phyloP scores from a whole-genome alignment of 2,888 invertebrate species.

The Xestia rhomboidea region DNA sequence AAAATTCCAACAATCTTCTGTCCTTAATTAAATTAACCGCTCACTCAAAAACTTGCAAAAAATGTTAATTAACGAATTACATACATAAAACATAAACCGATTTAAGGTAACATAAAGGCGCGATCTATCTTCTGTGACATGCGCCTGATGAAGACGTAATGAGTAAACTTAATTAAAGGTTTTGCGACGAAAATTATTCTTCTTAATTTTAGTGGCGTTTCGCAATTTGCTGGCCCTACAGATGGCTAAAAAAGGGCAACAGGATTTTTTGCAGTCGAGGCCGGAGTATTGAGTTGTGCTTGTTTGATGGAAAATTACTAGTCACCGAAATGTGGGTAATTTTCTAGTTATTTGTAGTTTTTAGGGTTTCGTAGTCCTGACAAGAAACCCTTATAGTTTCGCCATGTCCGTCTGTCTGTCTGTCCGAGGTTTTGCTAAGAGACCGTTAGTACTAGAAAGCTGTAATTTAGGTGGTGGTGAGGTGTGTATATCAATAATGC shows the following conservation, averaged over 20 bases:
- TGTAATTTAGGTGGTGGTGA: no score
- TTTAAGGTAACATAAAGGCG: slow-evolving; percentile 36
- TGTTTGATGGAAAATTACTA: neutral
- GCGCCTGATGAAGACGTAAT: slow-evolving; percentile 60
- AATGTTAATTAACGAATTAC: slow-evolving; percentile 36
- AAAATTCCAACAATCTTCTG: neutral
- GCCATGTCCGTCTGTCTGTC: no score
- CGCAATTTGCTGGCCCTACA: slow-evolving; percentile 42
- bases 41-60: slow-evolving; percentile 8
- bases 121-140: slow-evolving; percentile 25
- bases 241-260: slow-evolving; percentile 31
- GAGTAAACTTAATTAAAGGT: slow-evolving; percentile 60
- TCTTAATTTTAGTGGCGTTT: slow-evolving; percentile 45
- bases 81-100: slow-evolving; percentile 43
- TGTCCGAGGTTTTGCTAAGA: no score
- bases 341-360: no score
- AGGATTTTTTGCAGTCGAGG: neutral
- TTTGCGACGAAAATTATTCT: slow-evolving; percentile 28
- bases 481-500: no score
- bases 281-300: neutral
- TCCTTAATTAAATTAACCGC: slow-evolving; percentile 17
- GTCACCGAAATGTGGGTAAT: neutral
- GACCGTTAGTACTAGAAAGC: no score
- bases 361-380: no score
- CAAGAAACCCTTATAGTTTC: no score